Percentiles rank a stretch among this genome's conserved stretches.
Conservation (phyloP, 2,113 vertebrate species). For the zebrafish (Danio rerio) region GRCz12tu NC_133177.1:34092001-34092500, state of each 20-base stretch:
- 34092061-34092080: not conserved
- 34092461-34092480: conserved; percentile 52
- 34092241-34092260: no score
- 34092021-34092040: no score
- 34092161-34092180: not conserved
- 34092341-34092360: conserved; percentile 61
- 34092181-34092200: no score
- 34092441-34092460: conserved; percentile 57
- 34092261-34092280: conserved; percentile 45
- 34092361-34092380: conserved; percentile 49
- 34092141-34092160: not conserved
- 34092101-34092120: not conserved
- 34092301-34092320: conserved; percentile 61
- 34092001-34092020: no score
- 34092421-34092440: conserved; percentile 58
- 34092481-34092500: conserved; percentile 57
- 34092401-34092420: conserved; percentile 53
- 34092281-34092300: conserved; percentile 55
- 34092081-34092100: not conserved
- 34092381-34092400: conserved; percentile 61
- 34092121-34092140: not conserved
- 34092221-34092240: no score
- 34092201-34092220: no score
- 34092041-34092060: not conserved
- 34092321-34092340: conserved; percentile 62